Percentiles rank a stretch among this genome's conserved stretches.
Evolutionary conservation across 2,797 vertebrate genomes (phyloP).

Genomic region (Microhierax caerulescens): DNA sequence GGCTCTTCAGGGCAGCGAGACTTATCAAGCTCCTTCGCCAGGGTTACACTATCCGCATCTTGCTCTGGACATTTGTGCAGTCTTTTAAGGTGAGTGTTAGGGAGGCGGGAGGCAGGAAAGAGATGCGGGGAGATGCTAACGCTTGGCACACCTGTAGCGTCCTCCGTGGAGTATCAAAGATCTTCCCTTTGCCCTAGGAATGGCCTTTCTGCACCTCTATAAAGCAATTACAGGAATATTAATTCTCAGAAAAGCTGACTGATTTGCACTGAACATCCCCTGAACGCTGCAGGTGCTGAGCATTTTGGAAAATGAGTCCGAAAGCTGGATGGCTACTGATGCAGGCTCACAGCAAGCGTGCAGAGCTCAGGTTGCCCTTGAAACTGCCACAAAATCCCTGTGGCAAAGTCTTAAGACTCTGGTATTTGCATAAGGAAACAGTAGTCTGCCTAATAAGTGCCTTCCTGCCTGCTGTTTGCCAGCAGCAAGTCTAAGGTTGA

Average conservation of each 20-base stretch:
- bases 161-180: background rate
- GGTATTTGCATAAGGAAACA: background rate
- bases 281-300: background rate
- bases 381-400: background rate
- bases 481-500: background rate
- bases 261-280: background rate
- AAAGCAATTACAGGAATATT: background rate
- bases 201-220: rapidly evolving
- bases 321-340: background rate
- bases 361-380: background rate
- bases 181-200: background rate
- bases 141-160: rapidly evolving
- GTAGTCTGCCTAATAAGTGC: background rate
- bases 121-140: rapidly evolving
- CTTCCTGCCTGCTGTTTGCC: background rate
- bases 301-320: background rate
- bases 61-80: constrained; percentile 98
- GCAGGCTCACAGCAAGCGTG: background rate
- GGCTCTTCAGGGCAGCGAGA: constrained; percentile 92
- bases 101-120: background rate
- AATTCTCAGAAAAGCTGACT: background rate
- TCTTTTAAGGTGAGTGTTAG: constrained; percentile 90
- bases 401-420: rapidly evolving
- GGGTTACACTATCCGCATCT: constrained; percentile 97
- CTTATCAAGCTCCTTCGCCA: constrained; percentile 97